These are phyloP conservation scores for Nibea coibor DNA, from an alignment of 2,113 vertebrate species.

Conservation along the genomic window DNA sequence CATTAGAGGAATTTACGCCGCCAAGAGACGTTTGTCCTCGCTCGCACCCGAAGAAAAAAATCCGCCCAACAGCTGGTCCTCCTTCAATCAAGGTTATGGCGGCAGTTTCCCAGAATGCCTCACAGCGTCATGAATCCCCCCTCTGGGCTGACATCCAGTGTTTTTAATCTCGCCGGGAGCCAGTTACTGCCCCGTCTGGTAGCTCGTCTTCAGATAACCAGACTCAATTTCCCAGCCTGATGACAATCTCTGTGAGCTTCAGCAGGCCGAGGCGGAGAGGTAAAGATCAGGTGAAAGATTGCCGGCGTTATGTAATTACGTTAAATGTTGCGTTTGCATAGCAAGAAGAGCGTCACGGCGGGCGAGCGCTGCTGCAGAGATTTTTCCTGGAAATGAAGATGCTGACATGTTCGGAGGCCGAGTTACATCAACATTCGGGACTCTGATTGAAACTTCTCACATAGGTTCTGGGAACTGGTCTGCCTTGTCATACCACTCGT, in stretches of 20 bases:
- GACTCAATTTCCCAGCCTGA: constrained; percentile 46
- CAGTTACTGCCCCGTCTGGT: constrained; percentile 19
- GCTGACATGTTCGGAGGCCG: background rate
- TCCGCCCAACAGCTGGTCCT: constrained; percentile 51
- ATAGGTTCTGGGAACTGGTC: background rate
- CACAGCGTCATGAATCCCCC: constrained; percentile 2
- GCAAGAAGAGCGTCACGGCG: background rate
- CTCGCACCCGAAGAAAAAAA: background rate
- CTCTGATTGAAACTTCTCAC: background rate
- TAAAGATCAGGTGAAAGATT: constrained; percentile 42
- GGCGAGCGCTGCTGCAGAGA: background rate
- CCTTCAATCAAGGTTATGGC: constrained; percentile 61
- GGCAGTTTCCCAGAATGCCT: constrained; percentile 59
- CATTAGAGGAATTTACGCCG: constrained; percentile 16
- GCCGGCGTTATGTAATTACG: constrained; percentile 16
- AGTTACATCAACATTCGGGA: background rate
- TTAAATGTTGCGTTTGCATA: constrained; percentile 34
- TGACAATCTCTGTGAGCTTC: constrained; percentile 18
- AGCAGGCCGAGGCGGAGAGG: background rate
- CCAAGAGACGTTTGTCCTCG: constrained; percentile 1
- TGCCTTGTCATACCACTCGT: too few relatives aligned
- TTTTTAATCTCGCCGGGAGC: constrained; percentile 54
- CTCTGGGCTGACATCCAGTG: constrained; percentile 38
- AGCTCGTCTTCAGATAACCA: constrained; percentile 38
- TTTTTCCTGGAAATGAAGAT: background rate